Percentiles rank a stretch among this genome's conserved stretches.
These are phyloP conservation scores for Andrena dorsata DNA, from an alignment of 2,888 invertebrate genomes.

Conservation along the genomic window DNA sequence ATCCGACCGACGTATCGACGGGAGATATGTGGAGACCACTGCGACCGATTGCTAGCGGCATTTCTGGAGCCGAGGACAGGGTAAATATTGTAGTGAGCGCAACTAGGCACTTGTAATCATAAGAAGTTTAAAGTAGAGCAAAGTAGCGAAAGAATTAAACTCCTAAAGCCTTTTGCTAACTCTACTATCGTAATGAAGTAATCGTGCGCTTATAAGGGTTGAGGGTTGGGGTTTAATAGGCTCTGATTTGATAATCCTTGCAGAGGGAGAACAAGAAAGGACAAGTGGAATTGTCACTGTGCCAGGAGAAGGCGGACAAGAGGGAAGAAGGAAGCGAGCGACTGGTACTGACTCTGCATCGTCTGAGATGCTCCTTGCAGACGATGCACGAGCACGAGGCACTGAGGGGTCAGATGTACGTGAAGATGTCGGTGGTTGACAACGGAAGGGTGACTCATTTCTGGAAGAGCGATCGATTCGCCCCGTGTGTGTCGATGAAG, in stretches of 20 bases:
- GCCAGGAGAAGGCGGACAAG: conserved; percentile 88
- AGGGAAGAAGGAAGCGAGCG: conserved; percentile 89
- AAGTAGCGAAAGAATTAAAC: not conserved
- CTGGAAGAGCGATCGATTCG: conserved; percentile 92
- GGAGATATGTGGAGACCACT: conserved; percentile 90
- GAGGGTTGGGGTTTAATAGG: not conserved
- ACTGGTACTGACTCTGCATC: conserved; percentile 88
- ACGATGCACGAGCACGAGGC: conserved; percentile 91
- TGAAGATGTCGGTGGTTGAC: conserved; percentile 92
- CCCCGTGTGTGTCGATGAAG: conserved; percentile 91
- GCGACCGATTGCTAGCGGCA: conserved; percentile 89
- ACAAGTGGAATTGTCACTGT: conserved; percentile 88
- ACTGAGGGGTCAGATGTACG: conserved; percentile 90
- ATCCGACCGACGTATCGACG: conserved; percentile 87
- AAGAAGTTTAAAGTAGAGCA: not conserved
- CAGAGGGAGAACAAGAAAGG: conserved; percentile 90
- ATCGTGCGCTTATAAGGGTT: too few species aligned
- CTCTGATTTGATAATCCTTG: conserved; percentile 61
- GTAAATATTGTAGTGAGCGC: conserved; percentile 81
- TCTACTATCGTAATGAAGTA: not conserved
- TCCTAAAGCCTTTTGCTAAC: not conserved
- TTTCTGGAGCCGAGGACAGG: conserved; percentile 86
- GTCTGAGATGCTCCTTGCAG: conserved; percentile 89
- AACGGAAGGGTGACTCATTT: conserved; percentile 87
- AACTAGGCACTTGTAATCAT: not conserved